Base-by-base conservation (phyloP, 2,888 invertebrate species). In the Amblyteles armatorius region DNA sequence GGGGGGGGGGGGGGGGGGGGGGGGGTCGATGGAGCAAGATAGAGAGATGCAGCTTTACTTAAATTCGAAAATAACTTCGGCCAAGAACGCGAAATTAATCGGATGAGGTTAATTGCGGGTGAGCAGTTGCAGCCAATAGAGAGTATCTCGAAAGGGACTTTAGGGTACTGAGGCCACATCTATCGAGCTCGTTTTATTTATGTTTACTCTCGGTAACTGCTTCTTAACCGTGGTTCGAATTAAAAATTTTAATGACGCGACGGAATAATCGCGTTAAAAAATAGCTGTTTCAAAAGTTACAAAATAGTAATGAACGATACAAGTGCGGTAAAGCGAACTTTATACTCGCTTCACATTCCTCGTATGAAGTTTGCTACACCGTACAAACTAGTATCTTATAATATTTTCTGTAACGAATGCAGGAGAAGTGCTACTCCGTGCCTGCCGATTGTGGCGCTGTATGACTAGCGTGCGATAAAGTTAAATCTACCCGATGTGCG, bases 31-130 rank as follows among this genome's bases (percentile, higher is more conserved):
- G 29, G 26, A 55, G 44, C 52, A 36, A 26, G n/a, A n/a, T 16
- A 36, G 69, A 67, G 48, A n/a, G 52, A 5, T 22, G 60, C 33
- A 79, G 36, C n/a, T 40, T 50, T 44, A 72, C 13, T 48, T 19
- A 19, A 7, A 60, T 7, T 83, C 86, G 86, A 89, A 91, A 91
- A 91, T 88, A 89, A 87, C 80, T 71, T 83, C 80, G 82, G 88
- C 87, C 83, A 67, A 79, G 82, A 86, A 83, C 74, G 69, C 63
- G 73, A 81, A 79, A 86, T 85, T 87, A 88, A 88, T 88, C 84
- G 76, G 78, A 79, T 80, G 52, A 83, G 71, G 72, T 26, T 26
- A 26, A 26, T 26, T 90, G 76, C 80, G 60, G 19, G 77, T 82
- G 29, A 55, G 83, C 82, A 80, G 57, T 44, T 29, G 22, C 44